phyloP scores from a whole-genome alignment of 2,888 invertebrate species.

The Pterostichus niger region DNA sequence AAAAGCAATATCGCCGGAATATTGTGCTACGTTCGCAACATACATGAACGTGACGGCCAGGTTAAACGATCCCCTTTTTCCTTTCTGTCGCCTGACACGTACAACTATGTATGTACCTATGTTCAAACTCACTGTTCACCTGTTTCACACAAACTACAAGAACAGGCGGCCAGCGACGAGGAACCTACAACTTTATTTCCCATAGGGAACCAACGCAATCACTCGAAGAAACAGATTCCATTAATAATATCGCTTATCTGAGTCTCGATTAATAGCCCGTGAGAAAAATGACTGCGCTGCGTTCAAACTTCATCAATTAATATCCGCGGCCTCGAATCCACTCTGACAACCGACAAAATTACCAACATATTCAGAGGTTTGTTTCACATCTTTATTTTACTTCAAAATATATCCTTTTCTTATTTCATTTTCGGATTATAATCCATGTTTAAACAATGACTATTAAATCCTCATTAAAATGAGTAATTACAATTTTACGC shows the following conservation, averaged over 20 bases:
- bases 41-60: slow-evolving; percentile 53
- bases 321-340: neutral
- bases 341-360: neutral
- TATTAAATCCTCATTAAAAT: no score
- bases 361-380: slow-evolving; percentile 31
- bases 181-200: slow-evolving; percentile 55
- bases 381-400: slow-evolving; percentile 10
- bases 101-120: neutral
- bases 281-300: slow-evolving; percentile 58
- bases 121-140: neutral
- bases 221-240: slow-evolving; percentile 61
- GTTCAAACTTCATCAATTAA: slow-evolving; percentile 45
- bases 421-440: neutral
- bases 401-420: neutral
- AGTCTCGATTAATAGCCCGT: slow-evolving; percentile 54
- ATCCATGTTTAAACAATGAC: no score
- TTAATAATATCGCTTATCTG: slow-evolving; percentile 64
- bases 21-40: slow-evolving; percentile 55
- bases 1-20: slow-evolving; percentile 61
- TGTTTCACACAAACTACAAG: no score
- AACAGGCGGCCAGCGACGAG: neutral
- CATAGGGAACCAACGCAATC: slow-evolving; percentile 36
- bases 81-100: neutral
- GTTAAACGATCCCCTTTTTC: slow-evolving; percentile 47
- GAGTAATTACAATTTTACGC: no score